Percentiles rank a stretch among this genome's conserved stretches.
These are phyloP conservation scores for Limnephilus lunatus DNA, from an alignment of 2,888 invertebrate genomes.

Conservation along the genomic window DNA sequence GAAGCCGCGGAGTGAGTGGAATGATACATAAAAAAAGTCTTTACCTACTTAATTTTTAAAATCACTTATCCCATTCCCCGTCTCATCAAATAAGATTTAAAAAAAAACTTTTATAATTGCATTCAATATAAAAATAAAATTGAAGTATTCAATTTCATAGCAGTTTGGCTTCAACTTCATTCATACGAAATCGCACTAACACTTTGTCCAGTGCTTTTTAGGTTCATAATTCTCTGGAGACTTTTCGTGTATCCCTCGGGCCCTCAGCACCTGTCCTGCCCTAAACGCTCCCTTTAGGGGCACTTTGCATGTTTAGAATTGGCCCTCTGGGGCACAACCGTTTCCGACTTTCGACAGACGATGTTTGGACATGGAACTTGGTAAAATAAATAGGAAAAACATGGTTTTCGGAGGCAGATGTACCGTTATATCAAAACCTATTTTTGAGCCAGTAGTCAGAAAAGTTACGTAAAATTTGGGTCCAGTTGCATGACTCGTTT, in stretches of 20 bases:
- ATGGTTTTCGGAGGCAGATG: neutral
- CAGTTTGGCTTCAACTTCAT: no score
- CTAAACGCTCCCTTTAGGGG: conserved; percentile 45
- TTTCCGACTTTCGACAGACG: neutral
- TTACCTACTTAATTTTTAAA: no score
- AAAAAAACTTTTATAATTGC: no score
- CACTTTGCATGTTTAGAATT: conserved; percentile 31
- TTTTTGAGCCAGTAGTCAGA: neutral
- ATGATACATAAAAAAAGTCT: no score
- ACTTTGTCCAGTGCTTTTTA: neutral
- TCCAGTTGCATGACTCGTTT: no score
- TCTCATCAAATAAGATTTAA: no score
- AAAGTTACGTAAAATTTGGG: no score
- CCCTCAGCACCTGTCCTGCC: neutral
- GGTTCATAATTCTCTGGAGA: neutral
- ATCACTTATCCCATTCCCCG: no score
- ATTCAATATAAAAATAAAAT: no score
- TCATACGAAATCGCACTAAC: no score
- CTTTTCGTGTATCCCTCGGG: neutral
- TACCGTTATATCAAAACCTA: neutral
- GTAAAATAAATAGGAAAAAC: neutral
- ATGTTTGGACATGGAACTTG: neutral
- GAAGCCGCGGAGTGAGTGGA: no score
- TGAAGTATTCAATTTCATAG: no score
- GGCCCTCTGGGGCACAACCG: neutral